phyloP scores from a whole-genome alignment of 2,113 vertebrate species.

The Labrus mixtus region DNA sequence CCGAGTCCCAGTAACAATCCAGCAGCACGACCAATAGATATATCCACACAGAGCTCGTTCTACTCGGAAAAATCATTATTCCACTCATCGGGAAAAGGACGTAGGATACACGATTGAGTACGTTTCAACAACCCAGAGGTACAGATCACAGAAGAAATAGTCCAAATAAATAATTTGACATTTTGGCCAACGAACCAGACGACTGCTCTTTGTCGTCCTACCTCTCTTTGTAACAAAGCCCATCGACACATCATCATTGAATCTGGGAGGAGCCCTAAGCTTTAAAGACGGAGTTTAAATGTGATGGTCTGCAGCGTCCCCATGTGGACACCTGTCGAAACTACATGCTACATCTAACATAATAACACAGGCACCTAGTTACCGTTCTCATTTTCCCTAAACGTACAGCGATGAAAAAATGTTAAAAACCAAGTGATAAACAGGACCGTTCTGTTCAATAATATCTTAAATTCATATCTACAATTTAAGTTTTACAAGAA shows the following conservation, averaged over 20 bases:
- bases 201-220: background rate
- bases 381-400: no score
- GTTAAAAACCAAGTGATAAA: no score
- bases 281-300: background rate
- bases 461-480: no score
- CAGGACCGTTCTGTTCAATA: no score
- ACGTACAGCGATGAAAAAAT: no score
- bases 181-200: background rate
- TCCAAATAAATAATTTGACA: background rate
- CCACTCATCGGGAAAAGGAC: background rate
- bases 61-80: background rate
- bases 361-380: background rate
- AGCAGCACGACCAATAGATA: constrained; percentile 9
- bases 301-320: constrained; percentile 60
- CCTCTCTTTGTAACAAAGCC: constrained; percentile 21
- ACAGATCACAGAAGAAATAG: background rate
- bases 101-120: background rate
- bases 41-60: background rate
- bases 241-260: constrained; percentile 9
- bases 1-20: constrained; percentile 20
- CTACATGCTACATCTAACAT: background rate
- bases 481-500: no score
- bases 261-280: constrained; percentile 63
- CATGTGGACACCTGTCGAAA: constrained; percentile 44
- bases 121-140: background rate